Evolutionary conservation across 2,797 vertebrate species (phyloP), one percentile per base, ranked within the genome.

Genomic region (Phrynocephalus vlangalii): DNA sequence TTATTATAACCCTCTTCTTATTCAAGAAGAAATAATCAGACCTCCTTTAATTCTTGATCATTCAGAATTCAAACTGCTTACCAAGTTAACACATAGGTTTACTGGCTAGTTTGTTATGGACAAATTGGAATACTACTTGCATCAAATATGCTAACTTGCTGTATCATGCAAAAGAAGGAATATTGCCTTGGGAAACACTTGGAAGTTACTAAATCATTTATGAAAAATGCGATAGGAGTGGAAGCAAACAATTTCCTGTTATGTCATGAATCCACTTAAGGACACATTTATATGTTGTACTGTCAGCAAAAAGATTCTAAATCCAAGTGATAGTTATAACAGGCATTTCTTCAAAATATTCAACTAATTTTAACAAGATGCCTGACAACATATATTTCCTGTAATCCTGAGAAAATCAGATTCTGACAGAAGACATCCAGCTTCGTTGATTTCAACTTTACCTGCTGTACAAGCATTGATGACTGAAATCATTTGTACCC

Each of bases 151-250:
- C 93, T 95, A 95, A 94, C 86, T 88, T 93, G 91, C 80, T 92
- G 30, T 87, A 90, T 92, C 91, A 91, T 92, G 88, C 91, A 15
- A 87, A 91, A 92, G 93, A 92, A 56, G 82, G 86, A 93, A 96
- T 73, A 95, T 90, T 95, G 92, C 91, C 87, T 93, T 91, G 94
- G 92, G 92, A 96, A 94, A 89, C 84, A 94, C 91, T 90, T 94
- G 89, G 95, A 96, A 93, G 82, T 88, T 87, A 95, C 94, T 94
- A 95, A 94, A 95, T 96, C 92, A 92, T 82, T 92, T 95, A 52
- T 92, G 84, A 92, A 87, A 70, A 95, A 94, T 91, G 94, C 93
- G 93, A 93, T 93, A 33, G n/a, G 90, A 63, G 60, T 44, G 60
- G 60, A 20, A 63, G 18, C 15, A 88, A 88, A 88, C 6, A 82